Conservation (phyloP, 1,140 invertebrate genomes). For the Drosophila orosa region DNA sequence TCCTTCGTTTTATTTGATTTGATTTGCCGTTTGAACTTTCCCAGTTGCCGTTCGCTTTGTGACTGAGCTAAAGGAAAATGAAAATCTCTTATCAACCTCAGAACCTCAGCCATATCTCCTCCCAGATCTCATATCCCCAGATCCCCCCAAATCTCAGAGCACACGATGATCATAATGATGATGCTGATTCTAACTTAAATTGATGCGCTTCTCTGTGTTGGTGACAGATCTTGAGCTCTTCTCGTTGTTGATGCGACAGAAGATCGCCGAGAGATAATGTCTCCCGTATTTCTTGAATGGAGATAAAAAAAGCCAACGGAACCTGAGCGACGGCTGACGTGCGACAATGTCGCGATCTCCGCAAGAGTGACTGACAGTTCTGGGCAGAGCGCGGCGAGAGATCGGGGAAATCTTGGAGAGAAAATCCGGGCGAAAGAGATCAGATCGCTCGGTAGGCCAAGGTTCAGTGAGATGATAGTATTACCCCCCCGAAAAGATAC, state of each 20-base stretch:
- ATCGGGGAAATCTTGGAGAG: conserved; percentile 9
- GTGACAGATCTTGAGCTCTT: conserved; percentile 54
- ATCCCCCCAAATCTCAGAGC: conserved; percentile 41
- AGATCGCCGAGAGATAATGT: conserved; percentile 65
- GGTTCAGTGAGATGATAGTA: conserved; percentile 50
- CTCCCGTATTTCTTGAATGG: conserved; percentile 59
- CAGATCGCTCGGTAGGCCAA: conserved; percentile 47
- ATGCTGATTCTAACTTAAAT: conserved; percentile 75
- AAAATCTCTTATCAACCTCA: conserved; percentile 67
- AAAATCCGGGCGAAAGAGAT: conserved; percentile 19
- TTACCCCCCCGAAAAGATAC: conserved; percentile 5
- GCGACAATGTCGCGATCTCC: conserved; percentile 67
- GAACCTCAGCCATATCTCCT: conserved; percentile 43
- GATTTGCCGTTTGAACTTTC: conserved; percentile 51
- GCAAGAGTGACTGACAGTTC: conserved; percentile 46
- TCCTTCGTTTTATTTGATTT: conserved; percentile 3
- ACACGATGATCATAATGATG: conserved; percentile 44
- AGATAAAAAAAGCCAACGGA: conserved; percentile 52
- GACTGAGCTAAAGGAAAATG: conserved; percentile 60
- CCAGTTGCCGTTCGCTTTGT: conserved; percentile 69
- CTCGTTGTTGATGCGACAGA: conserved; percentile 48
- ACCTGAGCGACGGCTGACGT: conserved; percentile 65
- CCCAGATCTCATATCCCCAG: conserved; percentile 25
- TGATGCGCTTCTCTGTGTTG: conserved; percentile 53
- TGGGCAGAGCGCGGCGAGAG: conserved; percentile 2